A percentile compares a stretch with the other conserved stretches of the same genome.
phyloP scores from a whole-genome alignment of 2,113 vertebrate species.

The Erpornis zantholeuca region DNA sequence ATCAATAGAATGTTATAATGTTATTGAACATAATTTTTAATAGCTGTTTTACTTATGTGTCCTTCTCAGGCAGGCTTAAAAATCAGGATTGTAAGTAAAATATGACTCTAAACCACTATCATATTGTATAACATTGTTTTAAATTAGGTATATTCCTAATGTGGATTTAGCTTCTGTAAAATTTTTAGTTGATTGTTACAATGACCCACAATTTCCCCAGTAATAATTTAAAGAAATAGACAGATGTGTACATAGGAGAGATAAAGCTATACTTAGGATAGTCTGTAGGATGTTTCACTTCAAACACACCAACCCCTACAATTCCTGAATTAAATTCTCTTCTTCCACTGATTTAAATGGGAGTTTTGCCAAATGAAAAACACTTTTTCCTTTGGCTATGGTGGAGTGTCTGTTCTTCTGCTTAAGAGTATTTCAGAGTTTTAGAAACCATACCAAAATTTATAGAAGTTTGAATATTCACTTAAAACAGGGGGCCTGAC shows the following conservation, averaged over 20 bases:
- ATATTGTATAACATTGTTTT: neutral
- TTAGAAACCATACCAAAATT: neutral
- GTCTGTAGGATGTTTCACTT: neutral
- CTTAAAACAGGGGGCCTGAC: neutral
- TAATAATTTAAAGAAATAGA: neutral
- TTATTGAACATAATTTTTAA: neutral
- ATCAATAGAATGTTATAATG: neutral
- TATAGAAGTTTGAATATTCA: neutral
- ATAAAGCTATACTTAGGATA: neutral
- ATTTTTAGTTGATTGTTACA: neutral
- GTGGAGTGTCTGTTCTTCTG: neutral
- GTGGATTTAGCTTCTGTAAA: neutral
- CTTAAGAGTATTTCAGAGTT: neutral
- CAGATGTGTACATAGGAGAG: neutral
- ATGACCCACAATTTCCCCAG: neutral
- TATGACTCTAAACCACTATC: neutral
- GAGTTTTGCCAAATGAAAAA: neutral
- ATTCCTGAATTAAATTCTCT: neutral
- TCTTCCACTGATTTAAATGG: neutral
- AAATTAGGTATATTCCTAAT: neutral
- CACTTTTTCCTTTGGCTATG: neutral
- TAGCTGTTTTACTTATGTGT: neutral
- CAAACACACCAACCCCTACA: neutral
- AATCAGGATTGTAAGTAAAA: neutral
- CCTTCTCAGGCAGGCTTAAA: neutral